These are phyloP conservation scores for Platichthys flesus DNA, from an alignment of 2,113 vertebrate genomes.

Conservation along the genomic window DNA sequence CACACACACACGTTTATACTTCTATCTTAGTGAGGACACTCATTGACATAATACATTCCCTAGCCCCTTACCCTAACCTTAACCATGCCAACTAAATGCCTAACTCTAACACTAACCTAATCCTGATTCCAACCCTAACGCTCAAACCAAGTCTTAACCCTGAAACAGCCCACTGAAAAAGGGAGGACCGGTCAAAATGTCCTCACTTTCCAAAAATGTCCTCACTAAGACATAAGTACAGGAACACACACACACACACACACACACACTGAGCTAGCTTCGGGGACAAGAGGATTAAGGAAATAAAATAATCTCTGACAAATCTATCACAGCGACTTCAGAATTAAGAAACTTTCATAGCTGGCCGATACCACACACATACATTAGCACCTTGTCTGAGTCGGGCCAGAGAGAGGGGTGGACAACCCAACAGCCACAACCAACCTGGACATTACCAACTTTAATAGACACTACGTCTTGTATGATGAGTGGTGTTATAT, in stretches of 20 bases:
- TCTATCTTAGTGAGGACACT: too few relatives aligned
- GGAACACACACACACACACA: conserved; percentile 6
- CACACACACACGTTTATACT: not conserved
- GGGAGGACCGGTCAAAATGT: too few relatives aligned
- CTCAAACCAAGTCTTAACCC: too few relatives aligned
- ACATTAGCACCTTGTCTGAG: conserved; percentile 33
- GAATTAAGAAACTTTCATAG: conserved; percentile 75
- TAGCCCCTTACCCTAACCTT: too few relatives aligned
- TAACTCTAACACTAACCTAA: too few relatives aligned
- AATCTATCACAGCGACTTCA: conserved; percentile 74
- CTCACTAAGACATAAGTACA: too few relatives aligned
- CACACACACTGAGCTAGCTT: conserved; percentile 54
- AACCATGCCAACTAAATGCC: too few relatives aligned
- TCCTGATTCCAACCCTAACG: too few relatives aligned
- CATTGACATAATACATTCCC: too few relatives aligned
- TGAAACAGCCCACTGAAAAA: too few relatives aligned
- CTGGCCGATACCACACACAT: conserved; percentile 60
- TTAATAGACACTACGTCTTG: not conserved
- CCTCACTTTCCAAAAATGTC: too few relatives aligned
- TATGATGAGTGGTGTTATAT: not conserved
- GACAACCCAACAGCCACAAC: not conserved
- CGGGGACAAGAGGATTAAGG: conserved; percentile 78
- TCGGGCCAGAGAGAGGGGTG: conserved; percentile 12
- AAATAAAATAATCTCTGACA: conserved; percentile 68
- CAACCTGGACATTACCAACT: not conserved